Base-by-base conservation (phyloP, 2,888 invertebrate species). In the Acronicta alni region DNA sequence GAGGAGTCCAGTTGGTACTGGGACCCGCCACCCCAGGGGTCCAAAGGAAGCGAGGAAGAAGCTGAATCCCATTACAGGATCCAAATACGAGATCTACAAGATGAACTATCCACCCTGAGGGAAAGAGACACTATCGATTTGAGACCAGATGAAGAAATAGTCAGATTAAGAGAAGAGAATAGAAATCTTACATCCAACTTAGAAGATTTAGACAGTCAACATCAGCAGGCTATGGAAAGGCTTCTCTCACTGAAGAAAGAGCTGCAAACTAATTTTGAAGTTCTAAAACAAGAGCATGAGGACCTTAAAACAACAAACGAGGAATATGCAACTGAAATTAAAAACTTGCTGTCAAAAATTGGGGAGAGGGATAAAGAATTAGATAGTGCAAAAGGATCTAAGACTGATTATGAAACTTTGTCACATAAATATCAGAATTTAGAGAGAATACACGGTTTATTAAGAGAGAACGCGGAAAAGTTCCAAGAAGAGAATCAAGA, bases 121-220 rank as follows among this genome's bases (percentile, higher is more conserved):
- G 84, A 88, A 72, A 79, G 85, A 59, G 86, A 89, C 8, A 81
- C 77, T 0, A 59, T 81, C 46, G 87, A 88, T 57, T 23, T 84
- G n/a, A 82, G 80, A 68, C 75, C 81, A 18, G 84, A 91, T 23
- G 92, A 91, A 44, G 95, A 95, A 83, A 80, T 95, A 15, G 80
- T 82, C 2, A 90, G 94, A 39, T 86, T 96, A 0, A 90, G 93
- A 75, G 94, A 95, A 77, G 95, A 96, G 80, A 96, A 96, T 67
- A 91, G 89, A 68, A 94, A 94, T 64, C 89, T 96, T 17, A 93
- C 95, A 16, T 83, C 85, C 6, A 96, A 94, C 74, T 89, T 97
- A 53, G 97, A 97, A 75, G 97, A 97, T 81, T 87, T 97, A 72
- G 97, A 97, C 80, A 94, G 87, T 45, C 97, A 97, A 85, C 97